Percentiles rank a stretch among this genome's conserved stretches.
These are phyloP conservation scores for Lepidocolaptes lacrymiger DNA, from an alignment of 2,797 vertebrate genomes.

Conservation along the genomic window DNA sequence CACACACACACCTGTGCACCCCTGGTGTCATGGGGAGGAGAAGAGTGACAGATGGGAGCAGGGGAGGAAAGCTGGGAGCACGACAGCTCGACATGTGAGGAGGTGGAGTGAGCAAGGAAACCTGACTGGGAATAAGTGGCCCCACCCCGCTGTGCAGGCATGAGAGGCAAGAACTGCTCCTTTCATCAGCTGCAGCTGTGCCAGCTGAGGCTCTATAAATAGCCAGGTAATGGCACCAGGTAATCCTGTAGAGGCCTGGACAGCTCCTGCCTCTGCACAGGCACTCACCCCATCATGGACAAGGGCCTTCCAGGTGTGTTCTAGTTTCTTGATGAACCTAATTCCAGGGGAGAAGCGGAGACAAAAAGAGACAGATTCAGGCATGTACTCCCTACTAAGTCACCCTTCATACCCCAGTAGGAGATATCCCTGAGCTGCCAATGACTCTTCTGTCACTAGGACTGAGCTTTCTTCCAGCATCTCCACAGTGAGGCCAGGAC, in stretches of 20 bases:
- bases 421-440: neutral
- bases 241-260: neutral
- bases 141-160: neutral
- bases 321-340: conserved; percentile 98
- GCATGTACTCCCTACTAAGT: neutral
- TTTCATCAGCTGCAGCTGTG: neutral
- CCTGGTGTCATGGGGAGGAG: neutral
- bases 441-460: neutral
- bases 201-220: neutral
- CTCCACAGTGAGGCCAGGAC: neutral
- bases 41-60: neutral
- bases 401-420: neutral
- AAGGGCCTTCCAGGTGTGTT: conserved; percentile 97
- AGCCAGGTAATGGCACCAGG: neutral
- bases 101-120: conserved; percentile 14
- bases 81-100: neutral
- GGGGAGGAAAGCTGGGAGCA: neutral
- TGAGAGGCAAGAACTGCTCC: neutral
- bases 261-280: neutral
- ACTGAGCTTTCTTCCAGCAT: neutral
- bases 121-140: neutral
- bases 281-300: conserved; percentile 83
- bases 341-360: neutral
- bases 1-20: neutral
- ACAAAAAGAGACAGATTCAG: neutral